Evolutionary conservation across 2,888 invertebrate species (phyloP).

Genomic region (Xestia xanthographa): DNA sequence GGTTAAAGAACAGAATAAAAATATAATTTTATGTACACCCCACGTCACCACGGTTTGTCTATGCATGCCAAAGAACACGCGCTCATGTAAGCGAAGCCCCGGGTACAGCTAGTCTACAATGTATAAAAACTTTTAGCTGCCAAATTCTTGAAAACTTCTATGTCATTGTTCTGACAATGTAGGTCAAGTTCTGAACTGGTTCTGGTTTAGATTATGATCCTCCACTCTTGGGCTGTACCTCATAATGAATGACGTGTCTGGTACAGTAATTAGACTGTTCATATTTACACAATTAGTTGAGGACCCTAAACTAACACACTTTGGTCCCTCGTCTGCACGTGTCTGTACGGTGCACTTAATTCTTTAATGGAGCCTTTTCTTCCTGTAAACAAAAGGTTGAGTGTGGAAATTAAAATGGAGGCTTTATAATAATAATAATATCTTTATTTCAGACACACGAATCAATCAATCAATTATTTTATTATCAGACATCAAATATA

Average conservation of each 20-base stretch:
- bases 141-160: background rate
- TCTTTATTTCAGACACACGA: no score
- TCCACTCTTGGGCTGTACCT: constrained; percentile 23
- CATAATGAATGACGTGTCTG: constrained; percentile 45
- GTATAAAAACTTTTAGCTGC: constrained; percentile 14
- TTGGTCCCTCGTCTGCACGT: background rate
- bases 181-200: constrained; percentile 26
- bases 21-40: no score
- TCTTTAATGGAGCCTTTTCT: background rate
- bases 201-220: constrained; percentile 19
- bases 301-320: background rate
- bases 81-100: no score
- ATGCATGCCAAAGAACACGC: no score
- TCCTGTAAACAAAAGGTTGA: background rate
- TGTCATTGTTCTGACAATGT: constrained; percentile 11
- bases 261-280: background rate
- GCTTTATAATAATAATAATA: no score
- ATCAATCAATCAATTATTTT: no score
- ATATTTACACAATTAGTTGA: background rate
- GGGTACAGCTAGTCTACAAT: no score
- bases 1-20: no score
- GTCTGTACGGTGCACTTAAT: background rate
- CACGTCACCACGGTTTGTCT: no score
- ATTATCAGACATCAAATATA: no score
- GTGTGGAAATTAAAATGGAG: background rate